Conservation (phyloP, 2,797 vertebrate species). For the Lepus townsendii region DNA sequence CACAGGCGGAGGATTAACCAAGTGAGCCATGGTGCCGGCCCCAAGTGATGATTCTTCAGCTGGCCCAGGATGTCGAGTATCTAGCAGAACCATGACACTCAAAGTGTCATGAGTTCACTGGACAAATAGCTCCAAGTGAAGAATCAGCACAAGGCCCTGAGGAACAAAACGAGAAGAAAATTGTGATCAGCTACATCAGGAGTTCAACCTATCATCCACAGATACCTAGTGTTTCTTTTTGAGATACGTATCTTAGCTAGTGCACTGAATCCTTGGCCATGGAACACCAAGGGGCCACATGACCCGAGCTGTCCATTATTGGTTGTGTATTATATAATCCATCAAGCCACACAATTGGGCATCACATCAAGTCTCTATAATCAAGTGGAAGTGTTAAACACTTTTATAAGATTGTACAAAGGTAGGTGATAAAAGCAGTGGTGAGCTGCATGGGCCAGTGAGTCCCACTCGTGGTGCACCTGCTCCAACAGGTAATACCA, state of each 20-base stretch:
- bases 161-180: neutral
- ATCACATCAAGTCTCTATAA: neutral
- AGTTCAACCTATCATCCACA: neutral
- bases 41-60: neutral
- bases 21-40: no score
- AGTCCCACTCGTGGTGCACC: neutral
- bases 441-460: neutral
- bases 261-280: neutral
- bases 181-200: neutral
- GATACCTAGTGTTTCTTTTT: neutral
- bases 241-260: neutral
- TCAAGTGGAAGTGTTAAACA: constrained; percentile 4
- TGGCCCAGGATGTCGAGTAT: neutral
- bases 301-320: neutral
- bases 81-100: neutral
- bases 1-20: no score
- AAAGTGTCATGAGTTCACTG: neutral
- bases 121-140: neutral
- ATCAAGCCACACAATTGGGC: neutral
- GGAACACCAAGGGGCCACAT: neutral
- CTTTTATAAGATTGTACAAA: neutral
- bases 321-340: neutral
- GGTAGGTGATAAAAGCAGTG: neutral
- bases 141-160: neutral
- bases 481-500: no score